Evolutionary conservation across 2,888 invertebrate species (phyloP).

Genomic region (Netelia melanura): DNA sequence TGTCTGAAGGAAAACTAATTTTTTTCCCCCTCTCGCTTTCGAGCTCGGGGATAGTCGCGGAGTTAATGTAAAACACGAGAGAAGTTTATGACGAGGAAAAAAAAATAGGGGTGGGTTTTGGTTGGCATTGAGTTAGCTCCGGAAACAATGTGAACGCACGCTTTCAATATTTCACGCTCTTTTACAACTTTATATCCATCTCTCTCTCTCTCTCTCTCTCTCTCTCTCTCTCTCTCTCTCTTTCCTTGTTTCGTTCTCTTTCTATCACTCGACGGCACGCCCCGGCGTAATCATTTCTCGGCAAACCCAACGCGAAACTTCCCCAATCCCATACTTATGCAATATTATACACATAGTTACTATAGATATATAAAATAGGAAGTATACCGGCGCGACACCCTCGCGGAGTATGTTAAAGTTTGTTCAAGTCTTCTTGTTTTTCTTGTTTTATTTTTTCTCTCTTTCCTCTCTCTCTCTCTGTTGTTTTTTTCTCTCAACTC

Average conservation of each 20-base stretch:
- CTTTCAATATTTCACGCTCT: conserved; percentile 50
- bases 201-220: background rate
- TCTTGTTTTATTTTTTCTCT: background rate
- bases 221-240: background rate
- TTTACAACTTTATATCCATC: background rate
- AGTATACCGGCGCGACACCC: conserved; percentile 49
- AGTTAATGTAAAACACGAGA: conserved; percentile 27
- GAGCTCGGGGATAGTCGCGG: background rate
- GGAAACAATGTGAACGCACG: conserved; percentile 26
- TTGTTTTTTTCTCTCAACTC: background rate
- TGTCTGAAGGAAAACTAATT: background rate
- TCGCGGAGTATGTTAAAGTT: conserved; percentile 52
- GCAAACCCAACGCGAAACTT: conserved; percentile 49
- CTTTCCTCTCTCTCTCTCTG: conserved; percentile 4
- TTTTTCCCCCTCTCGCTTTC: background rate
- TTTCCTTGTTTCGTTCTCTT: background rate
- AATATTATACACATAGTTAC: background rate
- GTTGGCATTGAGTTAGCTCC: background rate
- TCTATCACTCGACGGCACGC: conserved; percentile 14
- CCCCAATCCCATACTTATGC: conserved; percentile 30
- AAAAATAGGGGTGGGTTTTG: background rate
- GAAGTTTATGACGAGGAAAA: conserved; percentile 18
- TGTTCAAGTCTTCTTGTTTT: conserved; percentile 7
- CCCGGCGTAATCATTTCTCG: conserved; percentile 38
- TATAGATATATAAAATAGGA: conserved; percentile 16